Base-by-base conservation (phyloP, 2,797 vertebrate species). In the Sebastes glaucus region DNA sequence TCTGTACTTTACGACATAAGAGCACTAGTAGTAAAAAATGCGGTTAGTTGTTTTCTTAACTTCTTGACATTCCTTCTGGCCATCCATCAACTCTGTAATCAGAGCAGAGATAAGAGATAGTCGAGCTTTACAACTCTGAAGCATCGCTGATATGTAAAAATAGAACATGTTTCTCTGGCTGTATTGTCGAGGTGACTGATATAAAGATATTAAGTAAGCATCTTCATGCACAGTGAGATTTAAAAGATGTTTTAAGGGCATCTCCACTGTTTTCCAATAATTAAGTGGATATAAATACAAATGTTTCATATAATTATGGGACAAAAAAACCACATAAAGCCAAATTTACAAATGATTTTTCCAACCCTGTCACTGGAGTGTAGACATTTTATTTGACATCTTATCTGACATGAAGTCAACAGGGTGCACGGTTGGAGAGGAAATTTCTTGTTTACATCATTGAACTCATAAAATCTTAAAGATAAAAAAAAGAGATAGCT, bases 31-130 rank as follows among this genome's bases (percentile, higher is more conserved):
- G 68, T 28, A 60, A 64, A 32, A 60, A 55, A 59, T 38, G 1
- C 5, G 33, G 6, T 55, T 20, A 25, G 52, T 60, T 74, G 35
- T 81, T 82, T 79, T 76, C 52, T 74, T 68, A 81, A 83, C 52
- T 28, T 71, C 6, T 46, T 32, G 71, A 49, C 52, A 38, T 14
- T 38, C 35, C 30, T 32, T 67, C 28, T 63, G 23, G 2, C 8
- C 32, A 60, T 25, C 27, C 9, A 5, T 81, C 35, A 85, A 25
- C 67, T 77, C 28, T 71, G 5, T 69, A 60, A 91, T 83, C 82
- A 80, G 57, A 28, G 2, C 8, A 61, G 25, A 78, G 66, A 84
- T 78, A 81, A 60, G 18, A 52, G 25, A 74, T 27, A 35, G 30
- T 23, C 4, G 4, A 57, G 28, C 11, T 65, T 88, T 72, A 73